Percentiles rank a stretch among this genome's conserved stretches.
Conservation (phyloP, 1,140 invertebrate species). For the Leptonema lineaticorne region DNA sequence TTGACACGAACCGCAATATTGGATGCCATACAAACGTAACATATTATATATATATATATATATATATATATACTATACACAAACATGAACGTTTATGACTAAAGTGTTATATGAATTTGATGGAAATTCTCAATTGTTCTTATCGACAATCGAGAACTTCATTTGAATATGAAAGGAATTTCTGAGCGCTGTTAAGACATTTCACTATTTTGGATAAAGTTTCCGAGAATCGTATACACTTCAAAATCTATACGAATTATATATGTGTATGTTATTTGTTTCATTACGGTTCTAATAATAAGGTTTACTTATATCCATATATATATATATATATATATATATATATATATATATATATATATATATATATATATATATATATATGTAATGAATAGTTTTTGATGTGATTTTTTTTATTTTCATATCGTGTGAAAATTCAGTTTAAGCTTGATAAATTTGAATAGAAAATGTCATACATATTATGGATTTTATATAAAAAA, state of each 20-base stretch:
- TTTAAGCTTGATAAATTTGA: too few relatives aligned
- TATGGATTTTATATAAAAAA: too few relatives aligned
- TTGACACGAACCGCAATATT: constrained; percentile 18
- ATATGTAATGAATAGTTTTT: neutral
- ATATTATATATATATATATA: neutral
- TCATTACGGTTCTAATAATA: neutral
- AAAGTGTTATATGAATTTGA: neutral
- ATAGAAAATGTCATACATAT: too few relatives aligned
- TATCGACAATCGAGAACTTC: constrained; percentile 17
- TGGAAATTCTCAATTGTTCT: constrained; percentile 1
- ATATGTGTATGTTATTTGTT: neutral
- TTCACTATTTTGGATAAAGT: constrained; percentile 11
- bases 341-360: neutral
- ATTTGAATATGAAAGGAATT: constrained; percentile 17
- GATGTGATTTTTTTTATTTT: too few relatives aligned
- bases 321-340: neutral
- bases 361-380: neutral
- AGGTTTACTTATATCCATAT: neutral
- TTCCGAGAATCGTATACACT: too few relatives aligned
- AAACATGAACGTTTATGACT: neutral
- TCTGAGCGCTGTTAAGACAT: neutral
- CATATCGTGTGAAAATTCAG: too few relatives aligned
- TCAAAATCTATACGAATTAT: too few relatives aligned
- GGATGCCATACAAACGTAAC: too few relatives aligned
- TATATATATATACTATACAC: neutral